Evolutionary conservation across 2,797 vertebrate species (phyloP), one percentile per base, ranked within the genome.

Genomic region (Clangula hyemalis): DNA sequence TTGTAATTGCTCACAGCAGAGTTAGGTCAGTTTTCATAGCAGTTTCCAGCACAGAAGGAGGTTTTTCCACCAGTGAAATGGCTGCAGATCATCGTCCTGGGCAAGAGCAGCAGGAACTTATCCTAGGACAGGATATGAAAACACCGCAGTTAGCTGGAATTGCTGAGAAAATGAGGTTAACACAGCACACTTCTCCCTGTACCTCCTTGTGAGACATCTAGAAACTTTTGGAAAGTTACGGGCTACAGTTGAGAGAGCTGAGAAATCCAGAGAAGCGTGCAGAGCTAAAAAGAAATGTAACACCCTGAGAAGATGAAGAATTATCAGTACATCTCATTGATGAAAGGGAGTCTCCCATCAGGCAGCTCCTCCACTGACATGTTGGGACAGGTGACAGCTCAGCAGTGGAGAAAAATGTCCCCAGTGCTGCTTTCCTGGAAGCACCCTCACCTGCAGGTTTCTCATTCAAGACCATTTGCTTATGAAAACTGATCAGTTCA

Each of bases 401-500:
- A 89, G 71, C 62, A 56, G 43, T 32, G 38, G 60, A 82, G 71
- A 94, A 91, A 38, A 87, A 83, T 65, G 69, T 91, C 78, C 65
- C 76, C 38, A 57, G 39, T 45, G 49, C 43, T 32, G 64, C 71
- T 89, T 89, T 77, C 43, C 69, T 90, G 77, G 61, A 93, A 89
- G 76, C 54, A 91, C 61, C 28, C 91, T 92, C 61, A 87, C 72
- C 54, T 75, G 38, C 21, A 81, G 36, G 34, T 89, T 93, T 91
- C 89, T 91, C 12, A 2, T 64, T 74, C 22, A 61, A 43, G 53
- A 85, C 53, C 45, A 83, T 94, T 89, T 89, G 65, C 68, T 65
- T 85, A 74, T 74, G 95, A 79, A 89, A 90, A 70, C 69, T 73
- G 53, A 49, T 57, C 24, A 27, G 27, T 78, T 56, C 11, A 17